Percentiles rank a stretch among this genome's conserved stretches.
These are phyloP conservation scores for Oreohelix idahoensis DNA, from an alignment of 1,140 invertebrate species.

Conservation along the genomic window DNA sequence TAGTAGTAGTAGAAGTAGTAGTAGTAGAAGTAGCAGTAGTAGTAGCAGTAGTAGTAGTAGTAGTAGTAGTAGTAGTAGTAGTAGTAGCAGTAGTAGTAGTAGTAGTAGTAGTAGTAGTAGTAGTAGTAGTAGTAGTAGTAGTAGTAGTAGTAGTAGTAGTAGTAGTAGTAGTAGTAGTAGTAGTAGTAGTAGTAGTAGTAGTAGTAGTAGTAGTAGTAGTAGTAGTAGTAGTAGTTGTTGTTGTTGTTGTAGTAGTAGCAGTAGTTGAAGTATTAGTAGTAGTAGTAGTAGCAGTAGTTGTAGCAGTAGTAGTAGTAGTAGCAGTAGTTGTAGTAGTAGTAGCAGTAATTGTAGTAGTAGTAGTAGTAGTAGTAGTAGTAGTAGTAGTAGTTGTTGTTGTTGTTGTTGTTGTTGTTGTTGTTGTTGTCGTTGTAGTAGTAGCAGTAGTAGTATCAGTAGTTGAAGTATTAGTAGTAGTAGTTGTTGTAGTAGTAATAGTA, in stretches of 20 bases:
- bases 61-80: conserved; percentile 26
- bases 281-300: too few relatives aligned
- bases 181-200: conserved; percentile 29
- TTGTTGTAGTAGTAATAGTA: background rate
- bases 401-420: too few relatives aligned
- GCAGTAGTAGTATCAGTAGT: too few relatives aligned
- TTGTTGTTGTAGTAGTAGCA: too few relatives aligned
- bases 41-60: conserved; percentile 2
- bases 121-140: conserved; percentile 32
- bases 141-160: conserved; percentile 24
- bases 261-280: too few relatives aligned
- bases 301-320: too few relatives aligned
- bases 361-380: background rate
- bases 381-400: background rate
- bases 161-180: conserved; percentile 7
- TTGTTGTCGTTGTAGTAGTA: too few relatives aligned
- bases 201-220: conserved; percentile 11
- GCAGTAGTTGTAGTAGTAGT: too few relatives aligned
- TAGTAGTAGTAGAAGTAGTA: too few relatives aligned
- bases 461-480: too few relatives aligned
- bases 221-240: conserved; percentile 3
- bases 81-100: conserved; percentile 22
- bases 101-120: conserved; percentile 19
- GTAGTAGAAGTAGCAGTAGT: too few relatives aligned
- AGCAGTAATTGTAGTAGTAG: too few relatives aligned